These are phyloP conservation scores for Ptilorrhoa leucosticta DNA, from an alignment of 2,113 vertebrate species.

Conservation along the genomic window DNA sequence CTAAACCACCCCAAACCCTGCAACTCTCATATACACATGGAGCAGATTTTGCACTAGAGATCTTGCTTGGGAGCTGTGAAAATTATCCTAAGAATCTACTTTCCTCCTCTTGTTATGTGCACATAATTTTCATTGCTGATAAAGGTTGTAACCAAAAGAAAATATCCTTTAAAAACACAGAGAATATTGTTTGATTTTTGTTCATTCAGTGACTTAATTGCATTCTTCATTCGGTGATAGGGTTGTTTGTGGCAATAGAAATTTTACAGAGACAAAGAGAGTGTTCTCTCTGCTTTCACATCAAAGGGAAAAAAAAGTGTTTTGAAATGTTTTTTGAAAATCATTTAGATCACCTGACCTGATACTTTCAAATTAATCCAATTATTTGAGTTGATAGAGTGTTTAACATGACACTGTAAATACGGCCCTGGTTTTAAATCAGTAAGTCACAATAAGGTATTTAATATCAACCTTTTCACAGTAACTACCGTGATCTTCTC, in stretches of 20 bases:
- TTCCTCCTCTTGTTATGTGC: not conserved
- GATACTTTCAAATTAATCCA: not conserved
- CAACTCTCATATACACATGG: not conserved
- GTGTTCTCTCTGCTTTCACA: not conserved
- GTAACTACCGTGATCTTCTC: not conserved
- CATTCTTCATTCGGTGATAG: not conserved
- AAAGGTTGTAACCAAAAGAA: not conserved
- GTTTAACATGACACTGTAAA: not conserved
- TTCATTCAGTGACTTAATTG: not conserved
- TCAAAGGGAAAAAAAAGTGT: not conserved
- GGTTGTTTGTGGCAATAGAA: not conserved
- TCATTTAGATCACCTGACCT: not conserved
- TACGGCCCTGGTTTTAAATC: not conserved
- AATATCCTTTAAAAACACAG: not conserved
- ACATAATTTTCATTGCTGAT: not conserved
- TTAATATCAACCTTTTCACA: not conserved
- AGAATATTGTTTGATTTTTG: not conserved
- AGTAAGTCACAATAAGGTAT: not conserved
- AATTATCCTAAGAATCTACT: not conserved
- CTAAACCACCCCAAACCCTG: not conserved
- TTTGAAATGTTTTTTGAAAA: not conserved
- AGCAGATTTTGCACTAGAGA: not conserved
- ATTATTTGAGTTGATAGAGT: not conserved
- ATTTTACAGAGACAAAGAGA: not conserved
- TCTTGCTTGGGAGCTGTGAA: not conserved